A percentile compares a stretch with the other conserved stretches of the same genome.
These are phyloP conservation scores for Aphelenchoides bicaudatus DNA, from an alignment of 2,888 invertebrate species.

Conservation along the genomic window DNA sequence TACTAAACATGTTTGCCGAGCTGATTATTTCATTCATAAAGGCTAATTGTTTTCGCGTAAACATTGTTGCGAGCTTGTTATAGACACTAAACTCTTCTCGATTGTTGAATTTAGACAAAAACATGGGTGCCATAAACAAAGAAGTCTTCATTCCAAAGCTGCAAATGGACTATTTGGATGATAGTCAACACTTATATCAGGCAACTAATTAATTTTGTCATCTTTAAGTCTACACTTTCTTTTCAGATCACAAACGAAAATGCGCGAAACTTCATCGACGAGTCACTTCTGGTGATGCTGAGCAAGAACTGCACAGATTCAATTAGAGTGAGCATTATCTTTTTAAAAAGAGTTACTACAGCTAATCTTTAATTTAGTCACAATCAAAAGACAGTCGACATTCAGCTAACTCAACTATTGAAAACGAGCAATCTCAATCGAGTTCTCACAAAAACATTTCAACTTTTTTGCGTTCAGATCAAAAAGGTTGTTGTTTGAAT, in stretches of 20 bases:
- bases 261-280: slow-evolving; percentile 3
- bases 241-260: slow-evolving; percentile 7
- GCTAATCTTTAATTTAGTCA: background rate
- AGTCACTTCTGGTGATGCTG: slow-evolving; percentile 10
- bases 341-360: background rate
- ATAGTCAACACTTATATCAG: background rate
- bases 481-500: background rate
- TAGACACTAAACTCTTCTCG: background rate
- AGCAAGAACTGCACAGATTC: slow-evolving; percentile 3
- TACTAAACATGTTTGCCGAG: slow-evolving; percentile 1
- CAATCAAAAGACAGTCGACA: slow-evolving; percentile 3
- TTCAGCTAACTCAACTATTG: background rate
- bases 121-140: slow-evolving; percentile 4
- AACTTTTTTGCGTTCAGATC: no score
- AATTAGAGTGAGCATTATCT: no score
- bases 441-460: background rate
- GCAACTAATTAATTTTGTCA: background rate
- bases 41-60: no score
- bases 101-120: background rate
- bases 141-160: slow-evolving; percentile 18
- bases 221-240: background rate
- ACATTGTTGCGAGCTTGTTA: no score
- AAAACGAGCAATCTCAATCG: background rate
- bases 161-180: slow-evolving; percentile 20
- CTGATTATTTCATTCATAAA: no score